Evolutionary conservation across 2,113 vertebrate genomes (phyloP), one percentile per base, ranked within the genome.

Genomic region (Phocoena phocoena): DNA sequence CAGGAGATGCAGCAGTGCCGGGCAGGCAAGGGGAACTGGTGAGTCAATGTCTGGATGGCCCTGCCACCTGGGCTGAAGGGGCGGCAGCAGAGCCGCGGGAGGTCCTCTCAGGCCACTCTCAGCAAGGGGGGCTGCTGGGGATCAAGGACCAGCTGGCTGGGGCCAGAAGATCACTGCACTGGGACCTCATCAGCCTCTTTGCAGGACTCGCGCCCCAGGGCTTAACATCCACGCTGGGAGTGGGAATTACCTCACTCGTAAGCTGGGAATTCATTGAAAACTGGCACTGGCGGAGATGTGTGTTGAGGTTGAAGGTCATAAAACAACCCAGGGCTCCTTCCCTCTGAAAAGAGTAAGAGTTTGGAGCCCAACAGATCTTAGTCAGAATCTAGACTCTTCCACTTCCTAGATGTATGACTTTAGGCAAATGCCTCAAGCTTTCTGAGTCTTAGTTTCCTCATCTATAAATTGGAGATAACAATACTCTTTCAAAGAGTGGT

Each of bases 21-120:
- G 71, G 38, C 11, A 15, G 67, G 47, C 5, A 3, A 83, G 26
- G 47, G 70, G 68, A 87, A 41, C 26, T 6, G 47, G 77, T 95
- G 89, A 95, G 65, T 96, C 91, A 85, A 5, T 62, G 95, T 93
- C 91, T 95, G 76, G 79, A 36, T 26, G 90, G n/a, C 36, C 70
- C 90, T 86, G 93, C 86, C 77, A 91, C 86, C 86, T 67, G 84
- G 60, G 70, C 60, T 62, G 38, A 23, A 21, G 38, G 14, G 60
- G 38, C 12, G 13, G 55, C 13, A 5, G 36, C n/a, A 12, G n/a
- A 38, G 13, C 6, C 47, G 6, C 6, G 0, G 71, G 58, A 71
- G 73, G 20, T 73, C 26, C 74, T 74, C 55, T 77, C 25, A 50
- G 80, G 55, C 83, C 90, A 73, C 90, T 47, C 33, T 31, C 58